A percentile compares a stretch with the other conserved stretches of the same genome.
Evolutionary conservation across 2,113 vertebrate species (phyloP).

Genomic region (Menidia beryllina): DNA sequence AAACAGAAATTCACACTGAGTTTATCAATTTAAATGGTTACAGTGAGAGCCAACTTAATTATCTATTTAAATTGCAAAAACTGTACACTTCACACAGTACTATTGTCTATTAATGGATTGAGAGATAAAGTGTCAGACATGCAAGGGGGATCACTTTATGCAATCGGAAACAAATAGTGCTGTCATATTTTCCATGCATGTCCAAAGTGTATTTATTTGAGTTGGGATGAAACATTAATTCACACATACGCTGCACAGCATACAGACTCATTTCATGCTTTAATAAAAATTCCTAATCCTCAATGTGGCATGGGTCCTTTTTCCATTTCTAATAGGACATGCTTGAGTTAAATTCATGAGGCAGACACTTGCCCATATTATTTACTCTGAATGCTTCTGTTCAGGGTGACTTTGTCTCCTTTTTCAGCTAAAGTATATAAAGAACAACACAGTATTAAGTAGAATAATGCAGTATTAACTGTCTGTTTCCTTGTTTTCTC

Average conservation of each 20-base stretch:
- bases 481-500: slow-evolving; percentile 58
- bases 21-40: slow-evolving; percentile 45
- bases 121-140: slow-evolving; percentile 27
- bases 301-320: slow-evolving; percentile 58
- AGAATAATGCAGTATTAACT: slow-evolving; percentile 71
- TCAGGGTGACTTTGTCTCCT: slow-evolving; percentile 67
- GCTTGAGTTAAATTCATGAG: slow-evolving; percentile 61
- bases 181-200: slow-evolving; percentile 24
- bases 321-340: slow-evolving; percentile 75
- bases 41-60: slow-evolving; percentile 39
- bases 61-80: slow-evolving; percentile 44
- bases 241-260: slow-evolving; percentile 26
- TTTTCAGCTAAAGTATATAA: slow-evolving; percentile 52
- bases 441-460: slow-evolving; percentile 62
- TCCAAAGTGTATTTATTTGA: slow-evolving; percentile 21
- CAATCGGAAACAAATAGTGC: slow-evolving; percentile 35
- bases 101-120: slow-evolving; percentile 23
- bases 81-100: background rate
- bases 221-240: slow-evolving; percentile 49
- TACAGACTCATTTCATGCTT: slow-evolving; percentile 72
- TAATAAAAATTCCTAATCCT: slow-evolving; percentile 68
- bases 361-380: slow-evolving; percentile 61
- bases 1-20: slow-evolving; percentile 50
- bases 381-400: slow-evolving; percentile 72
- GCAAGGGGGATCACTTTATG: slow-evolving; percentile 58